Evolutionary conservation across 2,113 vertebrate species (phyloP), one percentile per base, ranked within the genome.

Genomic region (Hyperoodon ampullatus): DNA sequence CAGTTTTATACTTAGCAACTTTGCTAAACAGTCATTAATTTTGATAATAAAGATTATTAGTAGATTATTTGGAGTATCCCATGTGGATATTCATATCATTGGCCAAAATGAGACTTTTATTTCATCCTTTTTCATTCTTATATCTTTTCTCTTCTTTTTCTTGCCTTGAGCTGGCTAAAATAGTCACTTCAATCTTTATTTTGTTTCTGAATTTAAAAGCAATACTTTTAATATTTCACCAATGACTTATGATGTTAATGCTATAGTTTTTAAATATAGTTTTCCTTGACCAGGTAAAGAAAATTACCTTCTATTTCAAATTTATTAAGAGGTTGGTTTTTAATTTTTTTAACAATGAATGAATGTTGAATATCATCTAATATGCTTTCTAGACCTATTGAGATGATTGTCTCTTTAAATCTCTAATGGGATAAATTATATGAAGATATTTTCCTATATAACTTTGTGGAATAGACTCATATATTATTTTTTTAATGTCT

Each of bases 251-350:
- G 4, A 88, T 39, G 24, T 61, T 80, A 70, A 87, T 47, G 5
- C 12, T 84, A 18, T 18, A 94, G 66, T 28, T 61, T 50, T 83
- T 23, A 53, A 6, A 63, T 72, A 42, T 35, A 60, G 39, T 50
- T 70, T 50, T 50, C 61, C 65, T 88, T 81, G 24, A 39, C 71
- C 9, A 33, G 42, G 24, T 92, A 39, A 93, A 88, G 55, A 19
- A 93, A 70, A 77, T 85, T 44, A 90, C n/a, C 58, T 92, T 74
- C 24, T 83, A 23, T 77, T 44, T 77, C 35, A 60, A 95, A 47
- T 85, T 68, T 60, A 77, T n/a, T 84, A 90, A 85, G 63, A 78
- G 14, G 33, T 21, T 53, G 23, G 11, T 72, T 89, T 89, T 58
- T 44, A 55, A 26, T 47, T 47, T 60, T 75, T 77, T 92, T 6